phyloP scores from a whole-genome alignment of 64 coral and sea anemone genomes.

The Acropora yongei region DNA sequence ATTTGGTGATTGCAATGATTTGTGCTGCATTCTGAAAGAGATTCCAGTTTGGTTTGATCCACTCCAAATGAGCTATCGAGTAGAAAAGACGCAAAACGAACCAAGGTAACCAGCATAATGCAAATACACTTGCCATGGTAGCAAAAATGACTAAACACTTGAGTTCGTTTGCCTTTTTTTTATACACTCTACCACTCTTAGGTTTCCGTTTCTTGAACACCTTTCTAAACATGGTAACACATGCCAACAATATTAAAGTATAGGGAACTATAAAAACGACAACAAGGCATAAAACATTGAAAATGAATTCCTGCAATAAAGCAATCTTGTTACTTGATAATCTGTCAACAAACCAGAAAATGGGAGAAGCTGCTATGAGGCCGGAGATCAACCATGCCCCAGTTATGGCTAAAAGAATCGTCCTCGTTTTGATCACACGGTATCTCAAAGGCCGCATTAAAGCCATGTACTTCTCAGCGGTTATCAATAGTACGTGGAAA shows the following conservation, averaged over 20 bases:
- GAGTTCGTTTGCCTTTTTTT: constrained; percentile 9
- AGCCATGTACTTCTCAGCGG: constrained; percentile 41
- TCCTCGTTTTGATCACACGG: constrained; percentile 32
- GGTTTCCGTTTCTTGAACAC: neutral
- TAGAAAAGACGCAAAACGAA: constrained; percentile 22
- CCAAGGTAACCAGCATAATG: constrained; percentile 31
- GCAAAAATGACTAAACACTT: constrained; percentile 26
- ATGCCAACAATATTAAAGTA: constrained; percentile 5
- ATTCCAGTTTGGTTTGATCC: neutral
- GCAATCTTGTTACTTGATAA: neutral
- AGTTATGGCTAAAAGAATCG: neutral
- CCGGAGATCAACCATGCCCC: constrained; percentile 8
- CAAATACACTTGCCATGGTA: constrained; percentile 19
- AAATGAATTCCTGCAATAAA: neutral
- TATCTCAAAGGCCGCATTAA: constrained; percentile 20
- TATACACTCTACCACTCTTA: neutral
- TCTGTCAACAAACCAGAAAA: constrained; percentile 5
- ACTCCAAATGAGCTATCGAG: neutral
- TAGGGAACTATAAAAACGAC: neutral
- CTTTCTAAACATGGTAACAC: constrained; percentile 22
- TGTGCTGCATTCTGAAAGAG: neutral
- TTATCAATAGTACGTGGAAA: constrained; percentile 23
- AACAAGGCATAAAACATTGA: constrained; percentile 27
- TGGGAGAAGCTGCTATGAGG: neutral
- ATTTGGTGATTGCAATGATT: neutral